Conservation (phyloP, 2,888 invertebrate species). For the Folsomia candida region DNA sequence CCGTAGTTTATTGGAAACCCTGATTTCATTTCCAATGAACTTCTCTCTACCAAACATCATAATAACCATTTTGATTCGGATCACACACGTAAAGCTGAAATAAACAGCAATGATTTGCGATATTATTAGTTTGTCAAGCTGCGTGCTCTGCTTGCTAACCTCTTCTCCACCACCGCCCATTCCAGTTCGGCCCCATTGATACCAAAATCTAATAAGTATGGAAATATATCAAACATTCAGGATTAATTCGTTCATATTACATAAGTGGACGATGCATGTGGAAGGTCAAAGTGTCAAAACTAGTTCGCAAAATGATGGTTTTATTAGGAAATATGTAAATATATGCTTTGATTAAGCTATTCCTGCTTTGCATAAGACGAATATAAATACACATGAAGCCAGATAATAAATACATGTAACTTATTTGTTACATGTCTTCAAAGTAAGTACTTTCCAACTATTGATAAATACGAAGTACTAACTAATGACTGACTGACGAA, state of each 20-base stretch:
- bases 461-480: too few relatives aligned
- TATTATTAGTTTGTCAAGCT: conserved; percentile 1
- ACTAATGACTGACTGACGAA: background rate
- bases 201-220: conserved; percentile 3
- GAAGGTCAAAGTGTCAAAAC: background rate
- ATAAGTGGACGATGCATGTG: background rate
- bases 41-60: conserved; percentile 9
- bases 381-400: too few relatives aligned
- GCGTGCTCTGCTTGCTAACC: too few relatives aligned
- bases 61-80: conserved; percentile 18
- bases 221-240: background rate
- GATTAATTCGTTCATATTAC: too few relatives aligned
- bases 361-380: too few relatives aligned
- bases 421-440: too few relatives aligned
- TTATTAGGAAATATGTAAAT: too few relatives aligned
- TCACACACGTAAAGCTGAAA: conserved; percentile 11
- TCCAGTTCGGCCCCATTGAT: background rate
- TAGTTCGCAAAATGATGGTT: background rate
- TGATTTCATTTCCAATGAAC: conserved; percentile 35
- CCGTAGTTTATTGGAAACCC: conserved; percentile 43
- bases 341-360: too few relatives aligned
- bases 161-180: too few relatives aligned
- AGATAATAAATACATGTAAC: too few relatives aligned
- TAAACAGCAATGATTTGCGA: conserved; percentile 3
- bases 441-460: too few relatives aligned